Evolutionary conservation across 92 coral and sea anemone species (phyloP), one percentile per base, ranked within the genome.

Genomic region (Porites divaricata): DNA sequence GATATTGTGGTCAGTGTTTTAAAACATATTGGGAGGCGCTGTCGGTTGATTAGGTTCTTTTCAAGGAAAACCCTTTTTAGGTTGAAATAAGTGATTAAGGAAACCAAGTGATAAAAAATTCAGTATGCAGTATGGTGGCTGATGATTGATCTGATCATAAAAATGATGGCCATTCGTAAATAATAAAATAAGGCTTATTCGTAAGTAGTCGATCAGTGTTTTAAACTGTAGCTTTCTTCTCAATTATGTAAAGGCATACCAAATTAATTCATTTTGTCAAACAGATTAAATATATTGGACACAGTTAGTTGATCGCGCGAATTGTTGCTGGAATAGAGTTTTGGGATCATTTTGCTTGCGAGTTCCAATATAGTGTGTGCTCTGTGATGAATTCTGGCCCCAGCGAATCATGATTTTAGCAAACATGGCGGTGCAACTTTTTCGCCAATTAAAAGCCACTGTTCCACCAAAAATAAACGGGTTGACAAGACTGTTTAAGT

Each of bases 401-500:
- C 69, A 62, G 15, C 23, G 35, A 4, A 58, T 20, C 14, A 82
- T 28, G 63, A 62, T 82, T 16, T 63, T 82, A 51, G 19, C 14
- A 1, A 82, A 21, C 52, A 25, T 22, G 53, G 67, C 78, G 8
- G 86, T 17, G n/a, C 86, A 72, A 59, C 25, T 82, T 65, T 61
- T 71, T 10, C 79, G 79, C 86, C 86, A 82, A 8, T 63, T 58
- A 23, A 70, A 78, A 1, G 76, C 66, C n/a, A 25, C 78, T n/a
- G 71, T 48, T 4, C 86, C 72, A 2, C 98, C 98, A 50, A 94
- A 90, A 17, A 92, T 91, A 83, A 94, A 94, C 35, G 98, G 98
- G 66, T 94, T 91, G 19, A 92, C 86, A 3, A 93, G 90, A 70
- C 95, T 92, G 80, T 94, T 92, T 7, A 86, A 89, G 79, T 94